Evolutionary conservation across 2,888 invertebrate species (phyloP).

Genomic region (Microchrysa polita): DNA sequence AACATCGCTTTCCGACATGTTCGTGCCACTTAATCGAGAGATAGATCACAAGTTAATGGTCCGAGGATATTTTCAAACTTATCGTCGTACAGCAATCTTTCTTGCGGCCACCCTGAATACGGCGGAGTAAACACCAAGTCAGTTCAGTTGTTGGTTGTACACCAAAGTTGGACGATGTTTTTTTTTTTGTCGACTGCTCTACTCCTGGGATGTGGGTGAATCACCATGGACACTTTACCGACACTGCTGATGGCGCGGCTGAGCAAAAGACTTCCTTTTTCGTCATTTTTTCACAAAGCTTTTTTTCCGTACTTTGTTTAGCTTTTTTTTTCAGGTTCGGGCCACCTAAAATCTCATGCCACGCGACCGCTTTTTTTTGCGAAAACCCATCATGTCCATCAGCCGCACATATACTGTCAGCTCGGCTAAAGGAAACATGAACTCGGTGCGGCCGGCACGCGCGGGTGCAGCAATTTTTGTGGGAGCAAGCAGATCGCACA

Average conservation of each 20-base stretch:
- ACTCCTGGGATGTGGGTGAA: constrained; percentile 8
- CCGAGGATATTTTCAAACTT: no score
- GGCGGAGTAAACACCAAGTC: constrained; percentile 16
- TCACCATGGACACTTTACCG: constrained; percentile 20
- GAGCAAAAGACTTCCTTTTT: constrained; percentile 32
- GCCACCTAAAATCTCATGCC: constrained; percentile 18
- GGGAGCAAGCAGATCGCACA: background rate
- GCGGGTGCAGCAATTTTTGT: constrained; percentile 12
- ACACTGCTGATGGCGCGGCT: constrained; percentile 26
- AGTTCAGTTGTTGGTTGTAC: constrained; percentile 28
- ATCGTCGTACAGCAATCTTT: no score
- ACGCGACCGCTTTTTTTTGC: constrained; percentile 11
- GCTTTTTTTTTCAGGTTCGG: constrained; percentile 35
- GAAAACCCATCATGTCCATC: background rate
- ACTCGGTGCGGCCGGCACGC: constrained; percentile 9
- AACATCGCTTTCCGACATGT: no score
- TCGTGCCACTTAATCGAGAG: no score
- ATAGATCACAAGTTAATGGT: no score
- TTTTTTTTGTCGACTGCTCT: constrained; percentile 1
- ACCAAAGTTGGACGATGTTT: constrained; percentile 6
- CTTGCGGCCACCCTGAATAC: background rate
- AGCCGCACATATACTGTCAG: constrained; percentile 18
- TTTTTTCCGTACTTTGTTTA: constrained; percentile 43
- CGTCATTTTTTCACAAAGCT: constrained; percentile 34
- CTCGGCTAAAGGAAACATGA: background rate